Evolutionary conservation across 1,140 invertebrate species (phyloP).

Genomic region (Mizuhopecten yessoensis): DNA sequence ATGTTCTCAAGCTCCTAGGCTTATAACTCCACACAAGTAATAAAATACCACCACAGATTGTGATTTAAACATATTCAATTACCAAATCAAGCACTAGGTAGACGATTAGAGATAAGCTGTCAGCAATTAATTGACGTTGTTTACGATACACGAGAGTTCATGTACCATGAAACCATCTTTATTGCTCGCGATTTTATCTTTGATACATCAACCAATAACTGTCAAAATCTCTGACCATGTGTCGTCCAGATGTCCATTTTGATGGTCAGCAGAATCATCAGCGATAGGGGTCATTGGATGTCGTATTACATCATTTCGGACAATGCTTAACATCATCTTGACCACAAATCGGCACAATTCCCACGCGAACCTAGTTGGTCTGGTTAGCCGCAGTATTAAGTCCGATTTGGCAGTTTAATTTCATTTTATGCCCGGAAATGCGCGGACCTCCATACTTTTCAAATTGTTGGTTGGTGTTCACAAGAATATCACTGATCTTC

Average conservation of each 20-base stretch:
- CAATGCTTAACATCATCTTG: background rate
- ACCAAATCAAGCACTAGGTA: too few species aligned
- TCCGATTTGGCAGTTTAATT: background rate
- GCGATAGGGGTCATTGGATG: background rate
- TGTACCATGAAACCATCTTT: background rate
- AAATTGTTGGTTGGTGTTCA: background rate
- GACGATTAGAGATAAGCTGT: background rate
- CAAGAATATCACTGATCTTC: background rate
- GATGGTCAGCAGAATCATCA: background rate
- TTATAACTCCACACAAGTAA: too few species aligned
- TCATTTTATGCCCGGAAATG: background rate
- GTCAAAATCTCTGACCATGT: background rate
- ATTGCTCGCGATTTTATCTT: background rate
- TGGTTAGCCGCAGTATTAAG: background rate
- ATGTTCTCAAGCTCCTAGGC: too few species aligned
- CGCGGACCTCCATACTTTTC: background rate
- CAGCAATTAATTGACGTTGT: background rate
- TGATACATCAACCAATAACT: background rate
- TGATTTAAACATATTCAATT: too few species aligned
- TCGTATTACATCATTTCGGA: background rate
- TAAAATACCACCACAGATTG: too few species aligned
- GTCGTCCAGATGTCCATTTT: background rate
- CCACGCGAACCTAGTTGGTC: background rate
- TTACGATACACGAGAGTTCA: background rate
- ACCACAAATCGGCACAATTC: background rate